Percentiles rank a stretch among this genome's conserved stretches.
phyloP scores from a whole-genome alignment of 2,113 vertebrate species.

The Atractosteus spatula region DNA sequence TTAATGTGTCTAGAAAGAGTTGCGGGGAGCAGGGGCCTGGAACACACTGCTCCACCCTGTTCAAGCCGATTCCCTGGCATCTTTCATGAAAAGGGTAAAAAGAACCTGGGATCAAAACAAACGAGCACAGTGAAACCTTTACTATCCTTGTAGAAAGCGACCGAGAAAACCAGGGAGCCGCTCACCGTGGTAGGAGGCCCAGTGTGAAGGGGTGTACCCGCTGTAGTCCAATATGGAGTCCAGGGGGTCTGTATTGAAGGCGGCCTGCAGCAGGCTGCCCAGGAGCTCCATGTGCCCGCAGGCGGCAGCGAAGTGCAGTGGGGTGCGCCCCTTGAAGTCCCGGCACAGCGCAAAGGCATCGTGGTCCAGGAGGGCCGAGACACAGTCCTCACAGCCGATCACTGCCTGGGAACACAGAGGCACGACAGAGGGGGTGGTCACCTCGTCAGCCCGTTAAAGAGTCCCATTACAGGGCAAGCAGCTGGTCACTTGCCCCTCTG shows the following conservation, averaged over 20 bases:
- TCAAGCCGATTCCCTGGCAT: no score
- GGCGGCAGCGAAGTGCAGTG: constrained; percentile 86
- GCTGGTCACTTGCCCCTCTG: no score
- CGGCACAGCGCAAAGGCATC: constrained; percentile 86
- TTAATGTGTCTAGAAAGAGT: no score
- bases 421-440: background rate
- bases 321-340: constrained; percentile 84
- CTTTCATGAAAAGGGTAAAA: background rate
- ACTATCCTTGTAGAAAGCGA: no score
- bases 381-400: constrained; percentile 82
- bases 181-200: constrained; percentile 92
- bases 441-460: no score
- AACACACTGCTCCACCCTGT: no score
- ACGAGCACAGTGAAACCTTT: no score
- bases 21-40: no score
- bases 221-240: constrained; percentile 88
- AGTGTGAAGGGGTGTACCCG: constrained; percentile 90
- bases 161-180: background rate
- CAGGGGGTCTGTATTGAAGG: constrained; percentile 79
- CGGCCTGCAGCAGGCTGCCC: constrained; percentile 74
- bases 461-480: no score
- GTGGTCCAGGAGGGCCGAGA: constrained; percentile 86
- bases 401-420: constrained; percentile 63
- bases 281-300: constrained; percentile 80
- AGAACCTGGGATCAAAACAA: background rate